Conservation (phyloP, 1,140 invertebrate species). For the Sycobia sp. region DNA sequence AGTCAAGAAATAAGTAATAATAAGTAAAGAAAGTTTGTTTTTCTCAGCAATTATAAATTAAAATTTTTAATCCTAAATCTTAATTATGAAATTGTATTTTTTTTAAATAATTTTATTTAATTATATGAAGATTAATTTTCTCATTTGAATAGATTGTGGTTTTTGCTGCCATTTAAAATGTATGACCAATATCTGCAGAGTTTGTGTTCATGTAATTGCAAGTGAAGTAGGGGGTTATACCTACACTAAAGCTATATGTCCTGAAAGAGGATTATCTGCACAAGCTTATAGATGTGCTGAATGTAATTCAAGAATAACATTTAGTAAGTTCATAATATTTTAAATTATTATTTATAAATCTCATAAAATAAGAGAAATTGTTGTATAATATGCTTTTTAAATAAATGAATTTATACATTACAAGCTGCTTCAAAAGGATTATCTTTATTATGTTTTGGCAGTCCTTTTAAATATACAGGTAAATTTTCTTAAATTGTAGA, state of each 20-base stretch:
- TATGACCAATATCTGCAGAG: constrained; percentile 70
- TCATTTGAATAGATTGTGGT: constrained; percentile 65
- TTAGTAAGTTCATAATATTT: constrained; percentile 67
- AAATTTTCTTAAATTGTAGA: constrained; percentile 23
- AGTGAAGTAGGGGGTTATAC: constrained; percentile 74
- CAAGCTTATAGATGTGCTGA: constrained; percentile 83
- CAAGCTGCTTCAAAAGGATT: constrained; percentile 59
- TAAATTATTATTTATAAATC: neutral
- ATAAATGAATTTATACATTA: constrained; percentile 40
- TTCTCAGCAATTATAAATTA: neutral
- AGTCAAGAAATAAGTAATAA: too few relatives aligned
- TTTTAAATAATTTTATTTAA: constrained; percentile 5
- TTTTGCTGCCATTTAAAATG: constrained; percentile 80
- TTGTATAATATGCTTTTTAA: constrained; percentile 24
- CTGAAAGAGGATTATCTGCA: constrained; percentile 76
- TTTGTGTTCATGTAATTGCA: constrained; percentile 78
- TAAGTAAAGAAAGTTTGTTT: too few relatives aligned
- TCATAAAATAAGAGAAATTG: constrained; percentile 5
- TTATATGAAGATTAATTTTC: constrained; percentile 4
- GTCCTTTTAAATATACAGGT: constrained; percentile 56
- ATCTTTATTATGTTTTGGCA: constrained; percentile 57
- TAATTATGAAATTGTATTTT: neutral
- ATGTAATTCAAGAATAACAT: constrained; percentile 73
- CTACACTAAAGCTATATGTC: constrained; percentile 76
- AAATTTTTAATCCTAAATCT: constrained; percentile 4